Evolutionary conservation across 2,888 invertebrate species (phyloP).

Genomic region (Acrocera orbiculus): DNA sequence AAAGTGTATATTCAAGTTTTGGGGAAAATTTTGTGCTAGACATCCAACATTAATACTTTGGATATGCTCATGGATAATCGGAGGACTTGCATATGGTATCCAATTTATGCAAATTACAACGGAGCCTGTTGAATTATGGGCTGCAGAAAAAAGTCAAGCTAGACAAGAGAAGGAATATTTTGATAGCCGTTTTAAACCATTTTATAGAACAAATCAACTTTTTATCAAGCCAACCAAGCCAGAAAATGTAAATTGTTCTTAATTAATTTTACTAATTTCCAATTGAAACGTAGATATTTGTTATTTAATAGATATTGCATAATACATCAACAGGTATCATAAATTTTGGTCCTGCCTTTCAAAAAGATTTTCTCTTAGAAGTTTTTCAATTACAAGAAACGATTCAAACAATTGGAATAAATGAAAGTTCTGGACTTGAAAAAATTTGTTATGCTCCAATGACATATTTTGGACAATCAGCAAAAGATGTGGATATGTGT

Average conservation of each 20-base stretch:
- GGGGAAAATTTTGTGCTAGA: conserved; percentile 43
- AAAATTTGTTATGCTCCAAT: conserved; percentile 78
- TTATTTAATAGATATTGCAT: conserved; percentile 23
- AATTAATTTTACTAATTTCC: no score
- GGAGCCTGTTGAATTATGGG: conserved; percentile 89
- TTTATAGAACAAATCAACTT: conserved; percentile 77
- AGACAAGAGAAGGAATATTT: conserved; percentile 73
- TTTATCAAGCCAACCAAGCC: conserved; percentile 52
- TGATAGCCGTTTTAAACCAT: conserved; percentile 72
- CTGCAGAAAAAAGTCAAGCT: conserved; percentile 60
- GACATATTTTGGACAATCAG: conserved; percentile 40
- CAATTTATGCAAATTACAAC: conserved; percentile 53
- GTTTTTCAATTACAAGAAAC: conserved; percentile 51
- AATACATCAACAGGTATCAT: conserved; percentile 27
- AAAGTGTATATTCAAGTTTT: no score
- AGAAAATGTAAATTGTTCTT: conserved; percentile 35
- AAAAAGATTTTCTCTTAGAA: conserved; percentile 52
- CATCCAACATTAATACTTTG: conserved; percentile 47
- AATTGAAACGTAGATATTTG: no score
- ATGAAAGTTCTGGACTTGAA: conserved; percentile 37
- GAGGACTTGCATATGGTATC: conserved; percentile 47
- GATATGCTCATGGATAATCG: conserved; percentile 41
- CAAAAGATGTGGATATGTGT: conserved; percentile 45
- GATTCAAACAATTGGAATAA: conserved; percentile 40
- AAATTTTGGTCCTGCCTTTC: conserved; percentile 62